Base-by-base conservation (phyloP, 2,113 vertebrate genomes). In the Channa argus region DNA sequence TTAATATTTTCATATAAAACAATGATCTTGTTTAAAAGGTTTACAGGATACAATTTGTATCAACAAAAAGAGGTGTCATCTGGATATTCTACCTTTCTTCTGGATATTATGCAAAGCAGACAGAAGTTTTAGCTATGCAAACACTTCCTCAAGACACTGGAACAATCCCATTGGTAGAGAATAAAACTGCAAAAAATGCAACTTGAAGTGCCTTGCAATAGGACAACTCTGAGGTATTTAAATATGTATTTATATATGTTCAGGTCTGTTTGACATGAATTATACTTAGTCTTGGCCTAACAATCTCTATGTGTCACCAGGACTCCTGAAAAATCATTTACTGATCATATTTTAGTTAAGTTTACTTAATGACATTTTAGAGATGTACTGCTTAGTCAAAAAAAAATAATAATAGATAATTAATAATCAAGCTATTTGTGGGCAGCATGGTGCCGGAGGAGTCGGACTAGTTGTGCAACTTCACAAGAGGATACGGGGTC, bases 11-110 rank as follows among this genome's bases (percentile, higher is more conserved):
- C 93, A 93, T 95, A 97, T 96, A 96, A 94, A 96, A 93, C 94
- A 95, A 89, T 94, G 85, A 92, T 84, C 59, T 83, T 70, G 60
- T 80, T 89, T 91, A 94, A 72, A 77, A 72, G 92, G 94, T 96
- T 95, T 92, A 95, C 65, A 86, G 54, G 96, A 98, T 98, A 98
- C 97, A 98, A 98, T 99, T 99, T 98, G 97, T 96, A 98, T 98
- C 97, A 98, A 98, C 96, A 91, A 94, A 92, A 91, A 95, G 93
- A 95, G 94, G 95, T 91, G 93, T 95, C 94, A 94, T 95, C 93
- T 94, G 95, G 93, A n/a, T n/a, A n/a, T n/a, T n/a, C n/a, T n/a
- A n/a, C n/a, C n/a, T n/a, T n/a, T n/a, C 94, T 93, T 80, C 93
- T 41, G 10, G 64, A 68, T 63, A 4, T 50, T 36, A 46, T 61